These are phyloP conservation scores for Pseudoips prasinana DNA, from an alignment of 2,888 invertebrate genomes.

Conservation along the genomic window DNA sequence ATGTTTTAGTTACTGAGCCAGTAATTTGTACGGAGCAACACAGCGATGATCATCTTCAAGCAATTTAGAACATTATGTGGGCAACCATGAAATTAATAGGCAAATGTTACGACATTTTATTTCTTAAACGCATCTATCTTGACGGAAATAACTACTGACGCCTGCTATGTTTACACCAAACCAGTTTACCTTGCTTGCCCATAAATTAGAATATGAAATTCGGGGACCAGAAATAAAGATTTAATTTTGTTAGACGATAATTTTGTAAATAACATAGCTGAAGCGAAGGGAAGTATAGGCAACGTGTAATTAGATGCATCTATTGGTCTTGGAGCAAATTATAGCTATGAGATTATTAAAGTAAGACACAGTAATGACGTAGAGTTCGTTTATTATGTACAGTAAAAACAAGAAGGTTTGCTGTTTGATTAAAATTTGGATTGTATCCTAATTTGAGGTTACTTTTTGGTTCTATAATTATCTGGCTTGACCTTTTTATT, in stretches of 20 bases:
- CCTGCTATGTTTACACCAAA: constrained; percentile 28
- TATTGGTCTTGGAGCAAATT: constrained; percentile 27
- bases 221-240: constrained; percentile 25
- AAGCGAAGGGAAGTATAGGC: constrained; percentile 40
- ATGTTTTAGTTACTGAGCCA: constrained; percentile 28
- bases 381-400: constrained; percentile 14
- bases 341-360: constrained; percentile 20
- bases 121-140: constrained; percentile 55
- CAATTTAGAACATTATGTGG: constrained; percentile 48
- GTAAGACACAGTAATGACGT: constrained; percentile 10
- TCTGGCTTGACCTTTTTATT: too few species aligned
- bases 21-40: constrained; percentile 23
- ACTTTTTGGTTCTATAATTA: too few species aligned
- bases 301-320: constrained; percentile 42
- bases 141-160: constrained; percentile 57
- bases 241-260: constrained; percentile 24
- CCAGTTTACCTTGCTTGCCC: constrained; percentile 34
- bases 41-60: constrained; percentile 22
- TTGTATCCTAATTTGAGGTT: too few species aligned
- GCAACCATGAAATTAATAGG: constrained; percentile 65
- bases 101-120: constrained; percentile 56
- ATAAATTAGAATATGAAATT: constrained; percentile 24
- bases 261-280: constrained; percentile 29
- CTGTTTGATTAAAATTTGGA: too few species aligned
- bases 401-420: constrained; percentile 5